These are phyloP conservation scores for Alaudala cheleensis DNA, from an alignment of 2,113 vertebrate species.

Conservation along the genomic window DNA sequence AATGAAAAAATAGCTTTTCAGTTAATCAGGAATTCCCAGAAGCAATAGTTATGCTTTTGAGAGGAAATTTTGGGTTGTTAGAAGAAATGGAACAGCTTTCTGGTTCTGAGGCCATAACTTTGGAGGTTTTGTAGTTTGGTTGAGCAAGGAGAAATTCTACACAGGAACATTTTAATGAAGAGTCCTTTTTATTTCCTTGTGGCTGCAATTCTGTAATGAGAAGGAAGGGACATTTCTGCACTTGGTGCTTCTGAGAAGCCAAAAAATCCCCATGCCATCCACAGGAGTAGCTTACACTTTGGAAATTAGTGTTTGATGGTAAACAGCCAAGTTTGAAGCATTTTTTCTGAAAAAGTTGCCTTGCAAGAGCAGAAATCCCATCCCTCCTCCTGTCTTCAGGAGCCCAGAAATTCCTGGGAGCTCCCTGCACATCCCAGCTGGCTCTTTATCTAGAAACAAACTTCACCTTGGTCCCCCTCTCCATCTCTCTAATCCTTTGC, in stretches of 20 bases:
- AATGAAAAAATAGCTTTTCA: neutral
- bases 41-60: neutral
- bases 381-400: neutral
- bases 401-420: neutral
- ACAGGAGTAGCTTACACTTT: neutral
- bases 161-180: neutral
- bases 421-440: neutral
- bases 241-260: neutral
- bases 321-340: neutral
- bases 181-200: neutral
- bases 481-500: neutral
- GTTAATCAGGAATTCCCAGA: neutral
- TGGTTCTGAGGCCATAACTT: neutral
- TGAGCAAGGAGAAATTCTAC: neutral
- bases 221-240: neutral
- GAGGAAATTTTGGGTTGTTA: neutral
- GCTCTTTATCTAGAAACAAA: slow-evolving; percentile 8
- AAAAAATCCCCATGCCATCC: neutral
- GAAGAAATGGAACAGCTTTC: neutral
- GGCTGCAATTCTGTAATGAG: neutral
- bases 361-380: neutral
- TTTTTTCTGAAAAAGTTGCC: neutral
- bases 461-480: neutral
- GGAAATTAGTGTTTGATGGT: neutral
- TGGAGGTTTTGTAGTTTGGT: neutral